phyloP scores from a whole-genome alignment of 2,113 vertebrate species.

The Hipposideros armiger region DNA sequence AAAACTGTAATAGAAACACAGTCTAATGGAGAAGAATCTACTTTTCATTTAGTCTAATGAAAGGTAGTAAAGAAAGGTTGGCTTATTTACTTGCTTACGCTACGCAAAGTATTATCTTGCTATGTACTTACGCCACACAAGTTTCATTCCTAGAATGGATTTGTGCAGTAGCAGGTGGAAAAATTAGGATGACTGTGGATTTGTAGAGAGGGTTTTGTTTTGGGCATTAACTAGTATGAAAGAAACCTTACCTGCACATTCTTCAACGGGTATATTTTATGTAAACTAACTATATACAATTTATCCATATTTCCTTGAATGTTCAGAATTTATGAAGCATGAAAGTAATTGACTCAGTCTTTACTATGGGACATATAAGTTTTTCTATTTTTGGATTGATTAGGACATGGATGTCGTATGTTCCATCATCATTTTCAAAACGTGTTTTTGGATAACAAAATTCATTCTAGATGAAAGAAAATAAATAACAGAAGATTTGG shows the following conservation, averaged over 20 bases:
- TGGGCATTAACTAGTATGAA: not conserved
- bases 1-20: not conserved
- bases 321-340: conserved; percentile 54
- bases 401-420: conserved; percentile 2
- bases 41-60: not conserved
- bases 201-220: not conserved
- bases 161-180: not conserved
- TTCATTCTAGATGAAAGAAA: not conserved
- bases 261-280: not conserved
- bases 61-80: not conserved
- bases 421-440: conserved; percentile 62
- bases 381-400: not conserved
- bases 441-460: conserved; percentile 27
- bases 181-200: not conserved
- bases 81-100: not conserved
- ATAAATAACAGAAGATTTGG: not conserved
- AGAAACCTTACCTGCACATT: not conserved
- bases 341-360: conserved; percentile 43
- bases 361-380: not conserved
- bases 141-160: not conserved
- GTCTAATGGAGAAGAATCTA: not conserved
- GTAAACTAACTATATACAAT: not conserved
- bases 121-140: not conserved
- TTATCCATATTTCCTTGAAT: conserved; percentile 39
- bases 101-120: not conserved